Base-by-base conservation (phyloP, 2,888 invertebrate species). In the Anthoptus insignis region DNA sequence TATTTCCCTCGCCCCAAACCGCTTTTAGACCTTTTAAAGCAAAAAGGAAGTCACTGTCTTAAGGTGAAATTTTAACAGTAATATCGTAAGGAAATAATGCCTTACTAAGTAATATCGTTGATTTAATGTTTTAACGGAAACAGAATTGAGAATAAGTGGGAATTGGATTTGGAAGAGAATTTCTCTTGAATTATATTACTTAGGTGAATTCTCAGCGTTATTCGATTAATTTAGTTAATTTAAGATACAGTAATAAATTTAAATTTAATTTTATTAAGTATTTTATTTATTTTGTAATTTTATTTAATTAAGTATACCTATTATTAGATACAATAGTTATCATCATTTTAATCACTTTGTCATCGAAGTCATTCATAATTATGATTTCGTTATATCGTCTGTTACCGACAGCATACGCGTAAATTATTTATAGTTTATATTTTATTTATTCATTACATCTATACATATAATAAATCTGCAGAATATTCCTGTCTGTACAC, bases 41-140 rank as follows among this genome's bases (percentile, higher is more conserved):
- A 78, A 80, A 75, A 72, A 77, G 77, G 76, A 83, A 86, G 79
- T 78, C 80, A 82, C 78, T 74, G 74, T 73, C 81, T 87, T 85
- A 86, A 88, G 85, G 86, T 90, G 85, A 87, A 90, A 91, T 91
- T 90, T 89, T 91, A 89, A 90, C 88, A 87, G 86, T 89, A 91
- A 88, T 86, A 86, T 76, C 83, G 76, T 82, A 82, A 87, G 83
- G 82, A 88, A 90, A 88, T 89, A 90, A 89, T 88, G 42, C 45
- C 29, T 52, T 64, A 52, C 86, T 86, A 73, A 83, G 82, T 82
- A 84, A 88, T 87, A 87, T 87, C 86, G 84, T 84, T 85, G 82
- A 88, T 87, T 89, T 86, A 87, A 87, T 80, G 82, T 83, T 80
- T 81, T 82, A 80, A 75, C 72, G 74, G 78, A 78, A 74, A 69